These are phyloP conservation scores for Drosophila planitibia DNA, from an alignment of 2,888 invertebrate genomes.

Conservation along the genomic window DNA sequence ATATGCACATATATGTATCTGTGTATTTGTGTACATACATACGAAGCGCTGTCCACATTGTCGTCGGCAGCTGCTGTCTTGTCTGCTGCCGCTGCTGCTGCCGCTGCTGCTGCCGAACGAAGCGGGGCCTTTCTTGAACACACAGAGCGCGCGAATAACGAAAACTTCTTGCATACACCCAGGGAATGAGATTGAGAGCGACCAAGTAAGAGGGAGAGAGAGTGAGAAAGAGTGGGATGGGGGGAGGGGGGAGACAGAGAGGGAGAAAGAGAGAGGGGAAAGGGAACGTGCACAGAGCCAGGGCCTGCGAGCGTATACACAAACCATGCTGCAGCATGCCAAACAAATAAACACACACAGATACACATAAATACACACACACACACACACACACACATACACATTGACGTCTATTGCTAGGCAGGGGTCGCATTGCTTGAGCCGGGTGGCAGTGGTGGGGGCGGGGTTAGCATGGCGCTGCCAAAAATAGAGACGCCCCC, in stretches of 20 bases:
- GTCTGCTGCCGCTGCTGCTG: constrained; percentile 45
- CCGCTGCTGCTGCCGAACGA: constrained; percentile 54
- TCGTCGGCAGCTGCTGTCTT: constrained; percentile 63
- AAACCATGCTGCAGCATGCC: constrained; percentile 49
- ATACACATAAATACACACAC: background rate
- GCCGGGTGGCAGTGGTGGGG: constrained; percentile 28
- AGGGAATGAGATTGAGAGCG: constrained; percentile 25
- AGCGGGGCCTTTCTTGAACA: constrained; percentile 82
- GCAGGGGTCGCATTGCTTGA: constrained; percentile 43
- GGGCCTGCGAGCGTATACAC: constrained; percentile 46
- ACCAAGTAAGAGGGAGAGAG: constrained; percentile 18
- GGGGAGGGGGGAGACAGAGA: constrained; percentile 1
- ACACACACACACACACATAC: background rate
- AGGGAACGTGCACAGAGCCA: constrained; percentile 44
- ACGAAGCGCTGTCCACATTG: constrained; percentile 44
- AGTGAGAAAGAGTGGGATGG: constrained; percentile 2
- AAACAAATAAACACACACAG: constrained; percentile 13
- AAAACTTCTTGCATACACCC: constrained; percentile 73
- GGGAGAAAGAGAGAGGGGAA: constrained; percentile 1
- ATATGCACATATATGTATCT: constrained; percentile 26
- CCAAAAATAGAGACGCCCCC: constrained; percentile 80
- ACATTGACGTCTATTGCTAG: constrained; percentile 25
- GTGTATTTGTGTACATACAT: constrained; percentile 7
- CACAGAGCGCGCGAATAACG: constrained; percentile 69
- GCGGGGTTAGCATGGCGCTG: constrained; percentile 43